Evolutionary conservation across 2,888 invertebrate genomes (phyloP).

Genomic region (Clistopyga incitator): DNA sequence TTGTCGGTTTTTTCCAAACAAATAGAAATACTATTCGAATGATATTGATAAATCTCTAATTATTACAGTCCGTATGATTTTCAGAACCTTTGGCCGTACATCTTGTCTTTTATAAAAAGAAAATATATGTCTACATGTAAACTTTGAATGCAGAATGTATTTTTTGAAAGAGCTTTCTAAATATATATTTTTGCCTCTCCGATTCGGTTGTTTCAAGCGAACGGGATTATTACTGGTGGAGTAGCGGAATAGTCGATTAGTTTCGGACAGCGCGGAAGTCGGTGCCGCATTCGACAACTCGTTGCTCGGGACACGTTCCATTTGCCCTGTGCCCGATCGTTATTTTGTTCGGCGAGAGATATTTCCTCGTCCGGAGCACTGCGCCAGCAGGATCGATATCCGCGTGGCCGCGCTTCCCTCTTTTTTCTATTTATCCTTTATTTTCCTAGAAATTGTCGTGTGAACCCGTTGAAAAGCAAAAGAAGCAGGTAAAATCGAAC

Average conservation of each 20-base stretch:
- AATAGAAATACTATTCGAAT: background rate
- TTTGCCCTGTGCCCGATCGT: constrained; percentile 42
- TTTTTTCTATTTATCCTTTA: constrained; percentile 2
- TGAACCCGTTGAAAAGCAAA: constrained; percentile 16
- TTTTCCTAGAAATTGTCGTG: constrained; percentile 44
- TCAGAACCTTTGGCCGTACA: background rate
- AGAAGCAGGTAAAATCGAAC: background rate
- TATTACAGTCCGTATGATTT: background rate
- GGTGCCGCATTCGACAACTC: constrained; percentile 39
- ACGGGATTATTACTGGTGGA: background rate
- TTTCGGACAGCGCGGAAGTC: constrained; percentile 16
- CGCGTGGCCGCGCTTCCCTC: constrained; percentile 18
- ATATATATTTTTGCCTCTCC: background rate
- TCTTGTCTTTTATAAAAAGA: background rate
- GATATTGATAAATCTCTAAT: background rate
- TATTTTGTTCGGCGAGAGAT: constrained; percentile 31
- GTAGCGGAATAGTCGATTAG: constrained; percentile 18
- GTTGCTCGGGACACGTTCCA: constrained; percentile 31
- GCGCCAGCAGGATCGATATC: constrained; percentile 39
- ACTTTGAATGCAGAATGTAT: background rate
- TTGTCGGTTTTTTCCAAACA: background rate
- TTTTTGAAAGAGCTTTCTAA: background rate
- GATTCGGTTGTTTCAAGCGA: constrained; percentile 2
- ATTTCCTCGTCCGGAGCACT: constrained; percentile 26
- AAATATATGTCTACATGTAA: background rate